Evolutionary conservation across 2,113 vertebrate species (phyloP).

Genomic region (Leptobrachium ailaonicum): DNA sequence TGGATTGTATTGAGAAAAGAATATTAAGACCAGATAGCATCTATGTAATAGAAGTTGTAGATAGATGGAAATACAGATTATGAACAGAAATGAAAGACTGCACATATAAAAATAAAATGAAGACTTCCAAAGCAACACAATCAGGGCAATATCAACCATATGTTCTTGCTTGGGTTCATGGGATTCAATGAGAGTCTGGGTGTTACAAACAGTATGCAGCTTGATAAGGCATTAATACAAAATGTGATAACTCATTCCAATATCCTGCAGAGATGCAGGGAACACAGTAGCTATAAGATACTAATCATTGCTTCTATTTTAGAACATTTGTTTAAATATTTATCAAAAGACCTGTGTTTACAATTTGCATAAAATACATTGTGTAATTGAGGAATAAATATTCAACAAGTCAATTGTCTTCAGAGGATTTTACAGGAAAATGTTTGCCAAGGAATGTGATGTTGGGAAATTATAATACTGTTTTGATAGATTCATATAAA

Average conservation of each 20-base stretch:
- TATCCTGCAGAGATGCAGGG: background rate
- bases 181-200: background rate
- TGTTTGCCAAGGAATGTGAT: too few species aligned
- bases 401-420: too few species aligned
- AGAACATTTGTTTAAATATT: background rate
- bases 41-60: slow-evolving; percentile 7
- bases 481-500: too few species aligned
- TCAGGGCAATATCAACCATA: background rate
- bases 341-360: too few species aligned
- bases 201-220: background rate
- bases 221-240: background rate
- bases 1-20: background rate
- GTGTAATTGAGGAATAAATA: too few species aligned
- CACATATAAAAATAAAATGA: background rate
- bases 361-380: too few species aligned
- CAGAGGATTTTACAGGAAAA: too few species aligned
- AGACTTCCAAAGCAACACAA: background rate
- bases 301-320: background rate
- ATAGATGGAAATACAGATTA: slow-evolving; percentile 2
- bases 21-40: slow-evolving; percentile 24
- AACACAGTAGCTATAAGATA: background rate
- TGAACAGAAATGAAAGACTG: background rate
- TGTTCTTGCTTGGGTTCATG: background rate
- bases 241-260: slow-evolving; percentile 4
- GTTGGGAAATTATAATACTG: too few species aligned